Evolutionary conservation across 2,113 vertebrate species (phyloP), one percentile per base, ranked within the genome.

Genomic region (Gnathonemus longibarbis): DNA sequence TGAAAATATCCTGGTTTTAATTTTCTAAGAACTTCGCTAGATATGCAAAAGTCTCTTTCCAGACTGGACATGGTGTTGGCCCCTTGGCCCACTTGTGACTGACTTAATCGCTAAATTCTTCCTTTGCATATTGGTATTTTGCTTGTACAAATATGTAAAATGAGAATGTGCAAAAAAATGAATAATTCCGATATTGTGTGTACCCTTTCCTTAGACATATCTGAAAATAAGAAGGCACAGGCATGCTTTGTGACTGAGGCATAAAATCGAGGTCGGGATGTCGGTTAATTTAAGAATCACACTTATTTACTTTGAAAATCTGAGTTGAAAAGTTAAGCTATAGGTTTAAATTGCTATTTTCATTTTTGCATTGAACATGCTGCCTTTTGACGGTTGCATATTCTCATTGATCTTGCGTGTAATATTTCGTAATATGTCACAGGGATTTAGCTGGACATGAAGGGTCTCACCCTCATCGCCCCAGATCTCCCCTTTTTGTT

Each of bases 61-160:
- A 24, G 17, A 83, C 49, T 52, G 50, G 88, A 89, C 45, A 24
- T 50, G 70, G 45, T 31, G 15, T 74, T 46, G 88, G 88, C 74
- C 74, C 31, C 13, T 70, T 52, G 49, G 77, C 53, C 74, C 52
- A 62, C 21, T 21, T 84, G 39, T 46, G 49, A 53, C 48, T 53
- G 49, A 42, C 10, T 45, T 80, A 27, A 39, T 89, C n/a, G 49
- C 74, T 49, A 84, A 45, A 53, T 56, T 48, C 80, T 45, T 48
- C 94, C 90, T 92, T 94, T 94, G 93, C 94, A 93, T 93, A 93
- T 94, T 77, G 83, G 92, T 89, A 89, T 91, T 95, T 93, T 95
- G 91, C 93, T 95, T 94, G 77, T 93, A 90, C 93, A 93, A 90
- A 94, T 84, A 94, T 93, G 92, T 93, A 92, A 94, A 91, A 94